Base-by-base conservation (phyloP, 2,113 vertebrate genomes). In the Ciconia maguari region DNA sequence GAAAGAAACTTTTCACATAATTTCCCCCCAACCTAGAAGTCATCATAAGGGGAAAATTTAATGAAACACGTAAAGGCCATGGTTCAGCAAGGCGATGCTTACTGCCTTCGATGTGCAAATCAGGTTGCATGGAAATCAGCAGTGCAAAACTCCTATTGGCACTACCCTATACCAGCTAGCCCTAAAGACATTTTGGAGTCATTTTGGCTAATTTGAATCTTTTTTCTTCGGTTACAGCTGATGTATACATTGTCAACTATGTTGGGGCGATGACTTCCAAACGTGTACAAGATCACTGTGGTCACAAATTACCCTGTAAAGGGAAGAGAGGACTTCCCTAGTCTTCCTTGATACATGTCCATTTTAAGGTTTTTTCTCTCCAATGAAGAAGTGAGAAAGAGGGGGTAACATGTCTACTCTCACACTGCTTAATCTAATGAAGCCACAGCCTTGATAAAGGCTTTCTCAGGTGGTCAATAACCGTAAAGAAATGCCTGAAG, bases 81-180 rank as follows among this genome's bases (percentile, higher is more conserved):
- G 41, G 82, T 54, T 88, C 75, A 83, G 44, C 68, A 69, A 87
- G 49, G 68, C 4, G 2, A 68, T 30, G 76, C 58, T 57, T 69
- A 70, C 41, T 2, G 2, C 3, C 3, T 64, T 54, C 4, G 0
- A 18, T 5, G 6, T 75, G 32, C 16, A 78, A 68, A 81, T n/a
- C 62, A 44, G 38, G 32, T 13, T 68, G 60, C 22, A 44, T 14
- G n/a, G 76, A 66, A 75, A 79, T 30, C 14, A 48, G 49, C 46
- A 84, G 60, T 3, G 1, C 41, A 66, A 44, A 91, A 19, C 57
- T 85, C 32, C 79, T 13, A 10, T 3, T 51, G 61, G 38, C 30
- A 44, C 22, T 21, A 34, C 64, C 58, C 17, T 12, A 3, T 2
- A 91, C 14, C 55, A 78, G 32, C 14, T 6, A 38, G 7, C 10